Conservation (phyloP, 2,888 invertebrate species). For the Chrysina gloriosa region DNA sequence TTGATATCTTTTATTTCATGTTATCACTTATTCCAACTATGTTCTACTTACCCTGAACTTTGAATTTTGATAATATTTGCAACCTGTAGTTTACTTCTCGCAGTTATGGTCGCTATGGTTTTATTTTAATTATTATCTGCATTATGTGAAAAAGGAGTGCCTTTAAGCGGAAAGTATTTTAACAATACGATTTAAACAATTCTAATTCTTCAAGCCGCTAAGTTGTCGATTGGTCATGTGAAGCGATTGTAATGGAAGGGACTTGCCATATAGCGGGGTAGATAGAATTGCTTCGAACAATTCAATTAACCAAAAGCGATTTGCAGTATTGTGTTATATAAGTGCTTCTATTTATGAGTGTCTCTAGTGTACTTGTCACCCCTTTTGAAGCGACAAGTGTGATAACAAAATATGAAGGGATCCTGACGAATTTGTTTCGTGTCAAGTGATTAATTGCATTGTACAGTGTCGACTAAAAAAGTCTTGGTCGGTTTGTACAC, state of each 20-base stretch:
- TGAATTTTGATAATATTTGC: not conserved
- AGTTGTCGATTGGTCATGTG: not conserved
- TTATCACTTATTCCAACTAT: not conserved
- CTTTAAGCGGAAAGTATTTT: too few species aligned
- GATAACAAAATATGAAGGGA: not conserved
- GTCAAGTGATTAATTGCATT: not conserved
- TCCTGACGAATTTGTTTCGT: not conserved
- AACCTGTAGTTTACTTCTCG: too few species aligned
- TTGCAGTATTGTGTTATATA: conserved; percentile 9
- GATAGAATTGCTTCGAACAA: conserved; percentile 19
- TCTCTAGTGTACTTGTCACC: conserved; percentile 22
- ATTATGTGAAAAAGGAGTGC: too few species aligned
- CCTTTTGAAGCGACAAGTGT: not conserved
- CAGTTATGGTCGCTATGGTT: too few species aligned
- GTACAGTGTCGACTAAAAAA: not conserved
- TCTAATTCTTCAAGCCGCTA: too few species aligned
- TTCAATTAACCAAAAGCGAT: conserved; percentile 30
- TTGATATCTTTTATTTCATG: too few species aligned
- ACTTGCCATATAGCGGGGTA: not conserved
- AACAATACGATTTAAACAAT: too few species aligned
- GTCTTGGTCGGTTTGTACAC: not conserved
- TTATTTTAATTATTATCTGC: too few species aligned
- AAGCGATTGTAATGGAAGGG: not conserved
- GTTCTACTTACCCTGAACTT: not conserved
- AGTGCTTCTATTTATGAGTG: conserved; percentile 17